phyloP scores from a whole-genome alignment of 2,113 vertebrate genomes.

The Glaucomys volans region DNA sequence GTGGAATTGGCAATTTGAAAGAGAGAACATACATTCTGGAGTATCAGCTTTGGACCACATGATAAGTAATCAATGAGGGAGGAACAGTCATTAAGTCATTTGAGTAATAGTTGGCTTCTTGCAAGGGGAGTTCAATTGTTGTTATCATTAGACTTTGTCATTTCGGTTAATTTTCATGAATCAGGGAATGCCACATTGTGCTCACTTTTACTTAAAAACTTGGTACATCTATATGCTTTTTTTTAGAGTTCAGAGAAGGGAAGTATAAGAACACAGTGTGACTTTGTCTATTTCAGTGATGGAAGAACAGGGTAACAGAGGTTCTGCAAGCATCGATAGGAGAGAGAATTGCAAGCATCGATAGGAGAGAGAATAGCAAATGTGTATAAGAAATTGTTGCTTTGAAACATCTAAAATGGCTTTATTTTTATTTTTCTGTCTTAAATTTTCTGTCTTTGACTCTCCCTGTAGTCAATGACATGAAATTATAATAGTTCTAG shows the following conservation, averaged over 20 bases:
- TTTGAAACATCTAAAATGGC: neutral
- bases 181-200: neutral
- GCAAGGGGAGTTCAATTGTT: neutral
- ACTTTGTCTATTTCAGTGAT: neutral
- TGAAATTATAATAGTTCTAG: conserved; percentile 56
- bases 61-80: neutral
- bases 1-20: neutral
- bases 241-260: neutral
- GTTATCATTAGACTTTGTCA: neutral
- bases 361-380: neutral
- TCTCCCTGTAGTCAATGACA: neutral
- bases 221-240: neutral
- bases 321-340: neutral
- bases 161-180: conserved; percentile 4
- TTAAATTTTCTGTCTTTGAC: neutral
- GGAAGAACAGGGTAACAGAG: neutral
- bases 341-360: neutral
- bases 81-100: neutral
- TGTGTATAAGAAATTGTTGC: neutral
- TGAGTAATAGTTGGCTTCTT: neutral
- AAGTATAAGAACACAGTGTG: neutral
- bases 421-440: conserved; percentile 22
- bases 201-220: neutral
- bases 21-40: neutral
- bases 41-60: neutral